phyloP scores from a whole-genome alignment of 2,888 invertebrate species.

The Pantelozetes paolii region DNA sequence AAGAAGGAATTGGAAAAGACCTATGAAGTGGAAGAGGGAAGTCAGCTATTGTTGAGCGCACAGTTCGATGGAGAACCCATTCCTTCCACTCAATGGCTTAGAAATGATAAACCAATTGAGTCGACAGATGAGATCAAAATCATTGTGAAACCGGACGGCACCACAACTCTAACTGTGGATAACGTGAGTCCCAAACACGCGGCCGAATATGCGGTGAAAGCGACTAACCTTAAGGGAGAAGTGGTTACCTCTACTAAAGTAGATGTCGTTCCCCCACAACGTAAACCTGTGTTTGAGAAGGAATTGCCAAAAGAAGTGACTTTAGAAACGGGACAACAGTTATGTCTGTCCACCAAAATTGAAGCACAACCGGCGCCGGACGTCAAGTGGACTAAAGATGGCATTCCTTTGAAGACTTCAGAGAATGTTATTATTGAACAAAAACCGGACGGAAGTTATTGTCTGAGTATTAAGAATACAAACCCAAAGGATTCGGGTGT shows the following conservation, averaged over 20 bases:
- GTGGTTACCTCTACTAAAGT: conserved; percentile 43
- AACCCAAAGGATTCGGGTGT: conserved; percentile 41
- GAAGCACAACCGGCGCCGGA: conserved; percentile 65
- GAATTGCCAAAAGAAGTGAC: conserved; percentile 53
- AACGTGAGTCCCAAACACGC: conserved; percentile 66
- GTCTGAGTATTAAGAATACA: conserved; percentile 23
- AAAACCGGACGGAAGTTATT: conserved; percentile 14
- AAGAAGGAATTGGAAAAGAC: conserved; percentile 41
- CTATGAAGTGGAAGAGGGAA: conserved; percentile 41
- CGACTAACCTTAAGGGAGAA: conserved; percentile 69
- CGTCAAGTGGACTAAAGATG: conserved; percentile 48
- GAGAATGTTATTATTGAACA: not conserved
- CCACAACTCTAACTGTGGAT: conserved; percentile 60
- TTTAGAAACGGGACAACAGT: conserved; percentile 67
- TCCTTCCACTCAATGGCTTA: conserved; percentile 69
- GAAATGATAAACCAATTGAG: conserved; percentile 52
- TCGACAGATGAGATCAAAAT: conserved; percentile 54
- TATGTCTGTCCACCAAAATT: conserved; percentile 70
- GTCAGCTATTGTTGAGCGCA: conserved; percentile 57
- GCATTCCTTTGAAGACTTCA: conserved; percentile 41
- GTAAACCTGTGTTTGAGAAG: conserved; percentile 57
- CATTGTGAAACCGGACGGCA: conserved; percentile 66
- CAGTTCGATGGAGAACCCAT: conserved; percentile 75
- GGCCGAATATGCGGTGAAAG: conserved; percentile 74
- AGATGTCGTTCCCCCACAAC: conserved; percentile 44